phyloP scores from a whole-genome alignment of 2,797 vertebrate genomes.

The Pangasius krempfi region DNA sequence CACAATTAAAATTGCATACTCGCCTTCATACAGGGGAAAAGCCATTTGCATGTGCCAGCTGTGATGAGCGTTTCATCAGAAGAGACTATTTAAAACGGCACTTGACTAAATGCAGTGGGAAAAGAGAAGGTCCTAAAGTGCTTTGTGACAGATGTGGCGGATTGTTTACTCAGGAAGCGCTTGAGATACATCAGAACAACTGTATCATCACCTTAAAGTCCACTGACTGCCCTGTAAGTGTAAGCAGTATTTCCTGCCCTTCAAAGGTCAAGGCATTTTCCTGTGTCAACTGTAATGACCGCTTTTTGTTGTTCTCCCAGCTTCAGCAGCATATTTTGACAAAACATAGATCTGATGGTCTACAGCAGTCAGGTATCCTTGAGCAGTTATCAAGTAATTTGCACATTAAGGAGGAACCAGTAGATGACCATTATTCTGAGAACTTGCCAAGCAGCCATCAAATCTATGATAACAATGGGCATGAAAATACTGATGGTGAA shows the following conservation, averaged over 20 bases:
- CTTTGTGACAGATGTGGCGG: constrained; percentile 74
- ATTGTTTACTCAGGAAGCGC: constrained; percentile 60
- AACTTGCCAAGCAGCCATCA: constrained; percentile 36
- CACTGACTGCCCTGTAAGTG: constrained; percentile 31
- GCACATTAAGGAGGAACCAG: constrained; percentile 70
- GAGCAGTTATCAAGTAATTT: constrained; percentile 66
- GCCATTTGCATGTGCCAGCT: constrained; percentile 72
- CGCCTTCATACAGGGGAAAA: constrained; percentile 79
- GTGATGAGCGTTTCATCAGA: constrained; percentile 76
- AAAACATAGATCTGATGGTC: constrained; percentile 70
- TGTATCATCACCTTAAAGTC: constrained; percentile 56
- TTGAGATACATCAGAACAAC: constrained; percentile 65
- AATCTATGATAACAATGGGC: constrained; percentile 47
- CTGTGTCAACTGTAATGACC: constrained; percentile 75
- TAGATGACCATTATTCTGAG: constrained; percentile 61
- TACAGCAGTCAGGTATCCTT: constrained; percentile 42
- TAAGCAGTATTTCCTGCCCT: constrained; percentile 48
- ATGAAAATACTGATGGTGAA: constrained; percentile 28
- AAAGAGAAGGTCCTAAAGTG: constrained; percentile 33
- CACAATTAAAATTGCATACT: constrained; percentile 67
- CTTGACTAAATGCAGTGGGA: constrained; percentile 66
- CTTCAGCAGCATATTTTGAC: constrained; percentile 79
- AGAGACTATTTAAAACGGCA: constrained; percentile 77
- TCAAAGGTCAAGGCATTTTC: constrained; percentile 71
- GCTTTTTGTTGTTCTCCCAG: constrained; percentile 79